phyloP scores from a whole-genome alignment of 2,797 vertebrate species.

The Anguilla obscura region DNA sequence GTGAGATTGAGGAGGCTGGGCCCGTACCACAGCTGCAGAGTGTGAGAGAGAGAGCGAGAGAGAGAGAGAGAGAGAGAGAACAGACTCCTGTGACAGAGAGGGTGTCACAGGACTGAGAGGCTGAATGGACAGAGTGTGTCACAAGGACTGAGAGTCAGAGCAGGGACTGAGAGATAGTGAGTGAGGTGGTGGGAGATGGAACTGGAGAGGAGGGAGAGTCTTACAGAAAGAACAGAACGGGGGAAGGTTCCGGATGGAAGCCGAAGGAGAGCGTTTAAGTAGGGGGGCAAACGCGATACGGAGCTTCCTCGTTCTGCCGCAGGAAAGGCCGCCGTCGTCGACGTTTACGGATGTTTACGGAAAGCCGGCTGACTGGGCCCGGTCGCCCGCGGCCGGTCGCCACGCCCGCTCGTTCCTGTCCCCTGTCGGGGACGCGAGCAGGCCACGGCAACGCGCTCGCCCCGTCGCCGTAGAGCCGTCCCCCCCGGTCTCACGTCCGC shows the following conservation, averaged over 20 bases:
- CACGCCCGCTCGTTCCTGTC: background rate
- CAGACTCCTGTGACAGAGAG: background rate
- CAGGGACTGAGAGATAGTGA: background rate
- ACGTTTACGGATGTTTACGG: background rate
- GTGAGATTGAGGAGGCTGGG: conserved; percentile 16
- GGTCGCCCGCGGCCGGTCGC: background rate
- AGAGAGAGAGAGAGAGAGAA: background rate
- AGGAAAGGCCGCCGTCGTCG: background rate
- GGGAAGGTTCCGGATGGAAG: background rate
- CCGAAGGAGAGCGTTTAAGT: background rate
- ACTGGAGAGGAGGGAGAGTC: background rate
- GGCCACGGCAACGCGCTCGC: background rate
- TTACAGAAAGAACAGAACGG: background rate
- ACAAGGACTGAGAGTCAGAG: background rate
- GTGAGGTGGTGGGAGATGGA: background rate
- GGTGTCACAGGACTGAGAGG: background rate
- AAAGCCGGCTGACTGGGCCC: background rate
- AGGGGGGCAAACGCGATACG: background rate
- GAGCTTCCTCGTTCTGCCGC: background rate
- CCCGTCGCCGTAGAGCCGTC: background rate
- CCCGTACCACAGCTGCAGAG: conserved; percentile 19
- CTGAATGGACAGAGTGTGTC: background rate
- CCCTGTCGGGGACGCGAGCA: background rate
- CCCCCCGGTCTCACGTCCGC: background rate
- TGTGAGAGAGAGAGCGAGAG: background rate